Percentiles rank a stretch among this genome's conserved stretches.
phyloP scores from a whole-genome alignment of 2,888 invertebrate species.

The Calliopum simillimum region DNA sequence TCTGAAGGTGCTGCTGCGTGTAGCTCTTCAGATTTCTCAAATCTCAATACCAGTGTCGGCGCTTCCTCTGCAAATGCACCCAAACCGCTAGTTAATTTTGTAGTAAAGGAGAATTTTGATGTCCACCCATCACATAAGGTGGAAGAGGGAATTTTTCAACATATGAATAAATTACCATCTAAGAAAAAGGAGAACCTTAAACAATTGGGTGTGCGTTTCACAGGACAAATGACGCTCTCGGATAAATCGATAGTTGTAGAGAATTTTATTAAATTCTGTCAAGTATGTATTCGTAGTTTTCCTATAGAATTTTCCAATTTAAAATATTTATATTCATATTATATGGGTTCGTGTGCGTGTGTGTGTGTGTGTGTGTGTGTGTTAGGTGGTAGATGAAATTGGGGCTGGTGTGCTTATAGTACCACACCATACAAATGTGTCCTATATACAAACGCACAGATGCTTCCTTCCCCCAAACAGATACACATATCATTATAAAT shows the following conservation, averaged over 20 bases:
- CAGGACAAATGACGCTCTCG: conserved; percentile 66
- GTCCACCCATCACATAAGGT: conserved; percentile 66
- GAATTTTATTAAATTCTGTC: conserved; percentile 66
- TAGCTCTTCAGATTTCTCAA: conserved; percentile 54
- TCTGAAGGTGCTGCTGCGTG: conserved; percentile 63
- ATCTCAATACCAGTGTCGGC: conserved; percentile 43
- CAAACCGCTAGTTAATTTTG: conserved; percentile 62
- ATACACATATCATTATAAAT: conserved; percentile 59
- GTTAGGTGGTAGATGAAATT: too few species aligned
- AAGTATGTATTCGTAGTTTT: conserved; percentile 53
- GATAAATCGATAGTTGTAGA: conserved; percentile 68
- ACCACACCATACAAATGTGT: neutral
- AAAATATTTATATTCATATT: conserved; percentile 42
- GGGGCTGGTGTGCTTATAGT: too few species aligned
- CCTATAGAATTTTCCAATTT: conserved; percentile 41
- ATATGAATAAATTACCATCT: conserved; percentile 66
- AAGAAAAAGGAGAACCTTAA: conserved; percentile 67
- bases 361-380: conserved; percentile 18
- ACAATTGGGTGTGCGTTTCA: conserved; percentile 65
- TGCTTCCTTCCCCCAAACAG: conserved; percentile 44
- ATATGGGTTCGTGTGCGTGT: neutral
- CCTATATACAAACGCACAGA: conserved; percentile 27
- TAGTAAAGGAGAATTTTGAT: conserved; percentile 66
- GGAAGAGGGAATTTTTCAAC: conserved; percentile 67
- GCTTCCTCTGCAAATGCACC: conserved; percentile 55